Evolutionary conservation across 2,888 invertebrate species (phyloP).

Genomic region (Drosophila pseudotalamancana): DNA sequence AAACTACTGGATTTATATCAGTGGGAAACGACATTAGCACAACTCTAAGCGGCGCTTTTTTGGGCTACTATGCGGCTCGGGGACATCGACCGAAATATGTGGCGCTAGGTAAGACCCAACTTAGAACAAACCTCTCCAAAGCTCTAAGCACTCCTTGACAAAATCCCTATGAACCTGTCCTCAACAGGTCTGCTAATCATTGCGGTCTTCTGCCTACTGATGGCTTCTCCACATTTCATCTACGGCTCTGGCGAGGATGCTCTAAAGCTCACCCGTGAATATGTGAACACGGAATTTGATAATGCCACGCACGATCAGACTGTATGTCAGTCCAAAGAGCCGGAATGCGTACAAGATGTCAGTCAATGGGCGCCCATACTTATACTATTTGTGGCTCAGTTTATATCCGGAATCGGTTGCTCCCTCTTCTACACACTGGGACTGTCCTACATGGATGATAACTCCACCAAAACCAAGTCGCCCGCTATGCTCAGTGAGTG

Average conservation of each 20-base stretch:
- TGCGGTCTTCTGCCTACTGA: conserved; percentile 87
- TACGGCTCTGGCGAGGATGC: conserved; percentile 89
- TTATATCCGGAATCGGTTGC: conserved; percentile 88
- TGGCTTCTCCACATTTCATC: conserved; percentile 88
- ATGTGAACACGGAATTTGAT: conserved; percentile 84
- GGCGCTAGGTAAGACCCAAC: conserved; percentile 84
- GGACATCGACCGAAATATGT: conserved; percentile 90
- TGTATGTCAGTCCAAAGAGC: conserved; percentile 27
- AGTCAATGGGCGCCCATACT: conserved; percentile 85
- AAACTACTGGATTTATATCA: conserved; percentile 88
- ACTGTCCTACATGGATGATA: conserved; percentile 90
- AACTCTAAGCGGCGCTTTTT: conserved; percentile 87
- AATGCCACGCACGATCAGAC: conserved; percentile 28
- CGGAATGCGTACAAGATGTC: conserved; percentile 23
- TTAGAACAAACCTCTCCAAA: background rate
- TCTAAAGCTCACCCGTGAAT: conserved; percentile 86
- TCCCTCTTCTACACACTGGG: conserved; percentile 88
- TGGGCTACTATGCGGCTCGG: conserved; percentile 89
- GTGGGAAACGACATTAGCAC: conserved; percentile 90
- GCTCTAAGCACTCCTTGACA: background rate
- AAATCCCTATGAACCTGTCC: background rate
- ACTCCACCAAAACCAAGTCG: conserved; percentile 88
- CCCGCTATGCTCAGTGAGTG: conserved; percentile 87
- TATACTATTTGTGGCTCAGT: conserved; percentile 87
- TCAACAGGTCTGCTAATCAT: conserved; percentile 85